Evolutionary conservation across 2,113 vertebrate genomes (phyloP), one percentile per base, ranked within the genome.

Genomic region (Albula goreensis): DNA sequence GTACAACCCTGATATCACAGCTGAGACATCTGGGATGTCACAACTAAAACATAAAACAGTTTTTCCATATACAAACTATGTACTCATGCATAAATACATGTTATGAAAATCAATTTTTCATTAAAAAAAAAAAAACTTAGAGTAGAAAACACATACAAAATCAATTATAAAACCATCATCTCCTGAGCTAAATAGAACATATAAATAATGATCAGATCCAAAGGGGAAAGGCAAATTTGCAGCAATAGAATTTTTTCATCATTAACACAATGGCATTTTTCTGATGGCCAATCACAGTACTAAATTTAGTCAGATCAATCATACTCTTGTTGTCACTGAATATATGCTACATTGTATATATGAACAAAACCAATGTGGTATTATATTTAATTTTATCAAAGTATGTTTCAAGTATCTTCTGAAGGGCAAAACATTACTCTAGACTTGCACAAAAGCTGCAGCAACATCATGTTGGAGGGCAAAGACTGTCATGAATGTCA

Each of bases 131-230:
- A 87, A 70, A n/a, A 19, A 56, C 74, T n/a, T n/a, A 84, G 78
- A 52, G 51, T 81, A n/a, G n/a, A 83, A 82, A 82, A 11, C 63
- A 66, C 50, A 52, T 31, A 52, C 4, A 79, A 48, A 66, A 86
- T 78, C 52, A 78, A 85, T 78, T 15, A 86, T 11, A 78, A 85
- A 87, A 78, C 81, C 82, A 88, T 89, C 86, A 84, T 51, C 88
- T 81, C 13, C 13, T 19, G 66, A 66, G 70, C 66, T 25, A 53
- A 81, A 81, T 2, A 51, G 86, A 85, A 87, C 79, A 83, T 57
- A 85, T 83, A 85, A 83, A 83, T 78, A 84, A 85, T 70, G 86
- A 89, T 87, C 74, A 80, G 79, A 85, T 87, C 80, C 82, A 66
- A 78, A 66, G 22, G 57, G 63, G 31, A 83, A 83, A 85, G 82